Evolutionary conservation across 2,888 invertebrate species (phyloP).

Genomic region (Syritta pipiens): DNA sequence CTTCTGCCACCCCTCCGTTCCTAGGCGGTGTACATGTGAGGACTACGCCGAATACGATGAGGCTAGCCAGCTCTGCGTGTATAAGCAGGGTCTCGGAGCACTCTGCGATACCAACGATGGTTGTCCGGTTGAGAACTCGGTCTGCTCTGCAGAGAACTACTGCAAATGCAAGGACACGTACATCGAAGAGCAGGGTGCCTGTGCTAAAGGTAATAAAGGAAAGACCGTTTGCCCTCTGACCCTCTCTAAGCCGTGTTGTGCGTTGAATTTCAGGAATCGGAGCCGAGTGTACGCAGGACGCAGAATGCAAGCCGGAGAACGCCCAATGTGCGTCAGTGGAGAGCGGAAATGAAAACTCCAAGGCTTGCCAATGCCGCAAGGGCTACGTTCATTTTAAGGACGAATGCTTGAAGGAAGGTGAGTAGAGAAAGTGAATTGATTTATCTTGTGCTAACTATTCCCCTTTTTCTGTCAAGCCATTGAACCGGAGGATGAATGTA

Average conservation of each 20-base stretch:
- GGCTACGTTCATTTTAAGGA: constrained; percentile 77
- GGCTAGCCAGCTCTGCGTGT: constrained; percentile 75
- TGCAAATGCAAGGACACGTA: constrained; percentile 75
- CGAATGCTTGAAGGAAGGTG: constrained; percentile 77
- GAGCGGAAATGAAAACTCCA: constrained; percentile 70
- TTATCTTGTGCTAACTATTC: background rate
- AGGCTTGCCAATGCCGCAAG: constrained; percentile 76
- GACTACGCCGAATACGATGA: constrained; percentile 76
- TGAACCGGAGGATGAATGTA: constrained; percentile 76
- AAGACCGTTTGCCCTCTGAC: too few species aligned
- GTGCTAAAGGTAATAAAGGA: constrained; percentile 72
- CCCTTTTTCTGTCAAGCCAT: constrained; percentile 70
- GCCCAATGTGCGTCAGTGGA: constrained; percentile 72
- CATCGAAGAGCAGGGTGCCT: constrained; percentile 73
- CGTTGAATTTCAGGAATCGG: constrained; percentile 72
- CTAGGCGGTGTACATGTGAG: constrained; percentile 76
- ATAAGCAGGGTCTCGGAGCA: constrained; percentile 75
- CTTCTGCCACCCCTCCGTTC: constrained; percentile 73
- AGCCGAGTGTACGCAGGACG: constrained; percentile 74
- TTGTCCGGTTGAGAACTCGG: constrained; percentile 74
- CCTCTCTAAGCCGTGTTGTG: too few species aligned
- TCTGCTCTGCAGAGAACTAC: constrained; percentile 74
- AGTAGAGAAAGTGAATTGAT: background rate
- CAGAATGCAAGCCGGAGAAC: constrained; percentile 74
- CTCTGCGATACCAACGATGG: constrained; percentile 75